Conservation (phyloP, 2,113 vertebrate genomes). For the Macaca mulatta region DNA sequence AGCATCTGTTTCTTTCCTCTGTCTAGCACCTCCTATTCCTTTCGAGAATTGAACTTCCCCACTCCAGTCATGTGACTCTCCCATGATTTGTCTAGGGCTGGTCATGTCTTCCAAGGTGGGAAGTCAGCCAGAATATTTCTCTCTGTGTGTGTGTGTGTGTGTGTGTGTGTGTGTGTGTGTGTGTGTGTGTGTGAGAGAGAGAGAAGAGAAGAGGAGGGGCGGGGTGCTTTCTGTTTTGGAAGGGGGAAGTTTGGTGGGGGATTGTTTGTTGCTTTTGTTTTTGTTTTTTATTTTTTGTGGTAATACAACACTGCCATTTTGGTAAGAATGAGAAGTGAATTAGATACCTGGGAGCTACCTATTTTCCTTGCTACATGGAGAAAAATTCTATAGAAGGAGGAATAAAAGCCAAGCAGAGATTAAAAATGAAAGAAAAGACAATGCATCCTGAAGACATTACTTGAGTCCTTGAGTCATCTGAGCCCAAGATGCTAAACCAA, state of each 20-base stretch:
- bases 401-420: not conserved
- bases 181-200: too few species aligned
- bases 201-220: fast-evolving
- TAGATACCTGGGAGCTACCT: not conserved
- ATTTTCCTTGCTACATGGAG: not conserved
- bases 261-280: not conserved
- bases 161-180: not conserved
- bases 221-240: not conserved
- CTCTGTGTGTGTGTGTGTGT: not conserved
- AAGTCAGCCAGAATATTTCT: not conserved
- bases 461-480: not conserved
- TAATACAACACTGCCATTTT: not conserved
- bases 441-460: not conserved
- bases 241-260: not conserved
- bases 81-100: not conserved
- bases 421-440: not conserved
- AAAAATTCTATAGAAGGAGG: not conserved
- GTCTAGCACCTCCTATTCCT: not conserved
- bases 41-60: not conserved
- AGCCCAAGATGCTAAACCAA: not conserved
- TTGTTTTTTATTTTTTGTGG: not conserved
- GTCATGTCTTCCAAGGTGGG: not conserved
- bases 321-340: not conserved
- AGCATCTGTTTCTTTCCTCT: not conserved
- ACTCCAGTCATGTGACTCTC: not conserved